Percentiles rank a stretch among this genome's conserved stretches.
Evolutionary conservation across 2,888 invertebrate species (phyloP).

Genomic region (Tiphia femorata): DNA sequence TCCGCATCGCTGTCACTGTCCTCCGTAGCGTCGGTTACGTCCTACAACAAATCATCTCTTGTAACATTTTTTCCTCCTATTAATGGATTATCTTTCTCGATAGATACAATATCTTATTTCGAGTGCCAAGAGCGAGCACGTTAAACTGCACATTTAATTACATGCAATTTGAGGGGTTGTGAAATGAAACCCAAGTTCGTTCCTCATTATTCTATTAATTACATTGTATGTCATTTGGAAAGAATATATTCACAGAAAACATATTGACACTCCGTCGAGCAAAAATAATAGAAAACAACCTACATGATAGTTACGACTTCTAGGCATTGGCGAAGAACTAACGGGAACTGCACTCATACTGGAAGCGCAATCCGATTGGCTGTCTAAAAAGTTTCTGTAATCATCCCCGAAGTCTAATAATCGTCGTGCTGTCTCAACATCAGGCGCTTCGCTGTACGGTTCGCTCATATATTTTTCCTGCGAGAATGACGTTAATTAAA

Average conservation of each 20-base stretch:
- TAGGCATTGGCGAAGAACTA: slow-evolving; percentile 68
- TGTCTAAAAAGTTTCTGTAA: slow-evolving; percentile 89
- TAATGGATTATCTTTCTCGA: not conserved
- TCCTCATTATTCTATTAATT: not conserved
- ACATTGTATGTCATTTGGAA: not conserved
- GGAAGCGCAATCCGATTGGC: slow-evolving; percentile 90
- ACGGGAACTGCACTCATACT: slow-evolving; percentile 77
- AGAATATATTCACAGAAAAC: slow-evolving; percentile 34
- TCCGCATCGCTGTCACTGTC: slow-evolving; percentile 78
- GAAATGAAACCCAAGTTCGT: too few relatives aligned
- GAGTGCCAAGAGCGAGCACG: too few relatives aligned
- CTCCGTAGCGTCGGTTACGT: slow-evolving; percentile 56
- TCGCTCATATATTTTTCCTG: slow-evolving; percentile 94
- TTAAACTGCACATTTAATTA: too few relatives aligned
- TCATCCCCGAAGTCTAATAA: slow-evolving; percentile 91
- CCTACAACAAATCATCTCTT: too few relatives aligned
- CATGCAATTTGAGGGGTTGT: too few relatives aligned
- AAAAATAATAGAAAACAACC: slow-evolving; percentile 51
- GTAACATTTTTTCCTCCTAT: not conserved
- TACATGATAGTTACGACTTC: slow-evolving; percentile 61
- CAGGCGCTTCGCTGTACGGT: slow-evolving; percentile 88
- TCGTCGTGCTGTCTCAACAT: slow-evolving; percentile 86
- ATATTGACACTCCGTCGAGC: slow-evolving; percentile 49
- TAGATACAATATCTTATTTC: not conserved
- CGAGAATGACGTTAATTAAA: slow-evolving; percentile 41